Percentiles rank a stretch among this genome's conserved stretches.
These are phyloP conservation scores for Dermatophagoides farinae DNA, from an alignment of 1,140 invertebrate species.

Conservation along the genomic window DNA sequence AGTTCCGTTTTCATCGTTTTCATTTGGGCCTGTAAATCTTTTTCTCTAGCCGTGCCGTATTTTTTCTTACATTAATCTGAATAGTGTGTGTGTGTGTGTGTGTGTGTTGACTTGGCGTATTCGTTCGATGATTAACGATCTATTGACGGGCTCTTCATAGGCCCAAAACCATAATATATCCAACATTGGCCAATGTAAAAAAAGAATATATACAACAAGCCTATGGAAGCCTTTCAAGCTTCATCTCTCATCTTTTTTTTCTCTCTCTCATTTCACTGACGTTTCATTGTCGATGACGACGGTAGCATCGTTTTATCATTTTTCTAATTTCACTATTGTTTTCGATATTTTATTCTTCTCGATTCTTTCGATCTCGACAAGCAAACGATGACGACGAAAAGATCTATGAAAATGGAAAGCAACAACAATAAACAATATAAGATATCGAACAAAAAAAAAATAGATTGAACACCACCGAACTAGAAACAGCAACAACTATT, in stretches of 20 bases:
- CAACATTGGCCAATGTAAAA: not conserved
- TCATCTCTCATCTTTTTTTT: not conserved
- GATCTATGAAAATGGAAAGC: too few relatives aligned
- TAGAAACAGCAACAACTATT: too few relatives aligned
- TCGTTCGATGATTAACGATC: conserved; percentile 10
- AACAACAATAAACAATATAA: too few relatives aligned
- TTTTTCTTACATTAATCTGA: not conserved
- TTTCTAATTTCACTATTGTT: conserved; percentile 7
- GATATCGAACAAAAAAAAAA: too few relatives aligned
- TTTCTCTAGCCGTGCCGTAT: not conserved
- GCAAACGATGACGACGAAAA: too few relatives aligned
- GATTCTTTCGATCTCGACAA: not conserved
- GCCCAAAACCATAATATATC: not conserved
- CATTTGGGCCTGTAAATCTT: not conserved
- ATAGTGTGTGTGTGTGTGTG: not conserved
- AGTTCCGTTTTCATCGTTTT: not conserved
- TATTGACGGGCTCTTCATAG: not conserved
- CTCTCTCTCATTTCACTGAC: not conserved
- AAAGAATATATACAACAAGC: not conserved
- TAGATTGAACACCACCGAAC: too few relatives aligned
- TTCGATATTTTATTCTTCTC: not conserved
- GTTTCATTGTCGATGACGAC: not conserved
- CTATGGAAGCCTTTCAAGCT: not conserved
- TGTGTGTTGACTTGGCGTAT: not conserved
- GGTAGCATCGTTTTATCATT: not conserved